Conservation (phyloP, 2,113 vertebrate species). For the Perccottus glenii region DNA sequence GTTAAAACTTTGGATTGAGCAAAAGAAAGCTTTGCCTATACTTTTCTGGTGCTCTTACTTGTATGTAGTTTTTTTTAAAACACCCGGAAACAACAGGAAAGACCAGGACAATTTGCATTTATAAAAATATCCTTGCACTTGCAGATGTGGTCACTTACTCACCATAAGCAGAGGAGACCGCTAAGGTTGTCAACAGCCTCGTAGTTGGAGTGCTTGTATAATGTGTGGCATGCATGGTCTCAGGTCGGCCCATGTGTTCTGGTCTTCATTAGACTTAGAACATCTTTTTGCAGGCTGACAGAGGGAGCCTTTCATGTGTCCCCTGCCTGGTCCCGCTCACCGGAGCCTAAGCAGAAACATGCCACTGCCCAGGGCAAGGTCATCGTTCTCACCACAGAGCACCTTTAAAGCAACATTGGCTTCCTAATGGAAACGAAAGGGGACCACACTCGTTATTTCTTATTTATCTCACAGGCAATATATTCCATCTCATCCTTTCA, state of each 20-base stretch:
- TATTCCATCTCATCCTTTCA: constrained; percentile 68
- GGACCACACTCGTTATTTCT: constrained; percentile 61
- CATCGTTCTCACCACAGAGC: constrained; percentile 69
- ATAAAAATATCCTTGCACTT: too few species aligned
- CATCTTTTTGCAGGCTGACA: constrained; percentile 73
- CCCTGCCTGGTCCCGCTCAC: constrained; percentile 72
- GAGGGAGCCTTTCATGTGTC: constrained; percentile 77
- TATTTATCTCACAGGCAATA: constrained; percentile 73
- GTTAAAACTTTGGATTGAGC: too few species aligned
- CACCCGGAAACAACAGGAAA: too few species aligned
- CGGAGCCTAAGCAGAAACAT: constrained; percentile 81
- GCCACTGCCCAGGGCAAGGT: constrained; percentile 77
- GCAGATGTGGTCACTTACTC: background rate
- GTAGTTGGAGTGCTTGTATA: constrained; percentile 36
- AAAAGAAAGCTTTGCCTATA: too few species aligned
- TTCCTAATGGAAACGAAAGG: constrained; percentile 58
- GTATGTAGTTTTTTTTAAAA: too few species aligned
- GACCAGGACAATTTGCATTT: too few species aligned
- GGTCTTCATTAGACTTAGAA: constrained; percentile 80
- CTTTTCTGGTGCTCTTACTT: too few species aligned
- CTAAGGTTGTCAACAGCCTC: constrained; percentile 29
- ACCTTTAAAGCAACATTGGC: constrained; percentile 68
- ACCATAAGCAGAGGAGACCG: constrained; percentile 7
- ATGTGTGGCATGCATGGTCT: constrained; percentile 62
- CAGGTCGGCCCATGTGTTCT: constrained; percentile 64